Percentiles rank a stretch among this genome's conserved stretches.
Conservation (phyloP, 2,113 vertebrate species). For the Lucifuga dentata region DNA sequence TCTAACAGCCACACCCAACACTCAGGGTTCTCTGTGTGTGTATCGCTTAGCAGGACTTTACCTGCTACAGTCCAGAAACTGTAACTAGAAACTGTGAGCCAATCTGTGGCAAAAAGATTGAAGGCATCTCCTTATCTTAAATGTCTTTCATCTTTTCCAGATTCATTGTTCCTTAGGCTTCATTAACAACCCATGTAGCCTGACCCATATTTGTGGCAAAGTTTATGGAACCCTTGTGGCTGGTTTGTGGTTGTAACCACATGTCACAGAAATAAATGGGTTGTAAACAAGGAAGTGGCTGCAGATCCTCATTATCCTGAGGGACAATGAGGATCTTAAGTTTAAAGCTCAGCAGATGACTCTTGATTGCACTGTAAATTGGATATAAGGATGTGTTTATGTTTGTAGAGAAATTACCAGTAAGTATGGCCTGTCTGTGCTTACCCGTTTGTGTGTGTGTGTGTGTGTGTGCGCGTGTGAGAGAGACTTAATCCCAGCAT, state of each 20-base stretch:
- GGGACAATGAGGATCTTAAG: background rate
- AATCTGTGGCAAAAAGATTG: too few species aligned
- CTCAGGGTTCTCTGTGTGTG: too few species aligned
- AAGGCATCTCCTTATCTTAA: too few species aligned
- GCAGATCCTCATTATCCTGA: background rate
- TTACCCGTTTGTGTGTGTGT: background rate
- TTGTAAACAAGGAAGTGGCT: too few species aligned
- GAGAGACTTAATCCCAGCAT: background rate
- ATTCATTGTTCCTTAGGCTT: too few species aligned
- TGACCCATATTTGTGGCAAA: too few species aligned
- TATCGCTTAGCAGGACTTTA: too few species aligned
- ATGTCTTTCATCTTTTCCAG: too few species aligned
- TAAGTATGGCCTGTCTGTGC: background rate
- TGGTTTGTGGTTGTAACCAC: background rate
- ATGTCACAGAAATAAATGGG: background rate
- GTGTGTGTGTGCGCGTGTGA: slow-evolving; percentile 5
- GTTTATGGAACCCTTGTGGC: background rate
- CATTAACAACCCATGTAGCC: too few species aligned
- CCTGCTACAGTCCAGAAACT: too few species aligned
- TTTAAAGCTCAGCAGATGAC: background rate
- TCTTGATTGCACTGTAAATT: slow-evolving; percentile 7
- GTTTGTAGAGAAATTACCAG: background rate
- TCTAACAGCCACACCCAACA: too few species aligned
- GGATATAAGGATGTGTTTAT: background rate
- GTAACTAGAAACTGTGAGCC: too few species aligned